Base-by-base conservation (phyloP, 2,113 vertebrate genomes). In the Cynocephalus volans region DNA sequence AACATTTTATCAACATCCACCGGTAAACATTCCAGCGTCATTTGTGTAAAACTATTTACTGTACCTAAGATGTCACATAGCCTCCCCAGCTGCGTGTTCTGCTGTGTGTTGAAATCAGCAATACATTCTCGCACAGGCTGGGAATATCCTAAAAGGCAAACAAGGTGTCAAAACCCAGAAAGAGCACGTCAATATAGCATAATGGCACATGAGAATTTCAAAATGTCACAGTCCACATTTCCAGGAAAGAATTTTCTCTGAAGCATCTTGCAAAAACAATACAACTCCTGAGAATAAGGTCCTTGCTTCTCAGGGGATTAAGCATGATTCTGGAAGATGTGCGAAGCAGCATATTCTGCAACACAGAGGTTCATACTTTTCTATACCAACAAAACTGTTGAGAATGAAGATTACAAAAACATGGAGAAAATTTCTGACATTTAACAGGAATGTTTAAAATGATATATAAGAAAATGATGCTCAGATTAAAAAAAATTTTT, bases 1-100 rank as follows among this genome's bases (percentile, higher is more conserved):
- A 93, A 87, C 65, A 65, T 72, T 88, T 60, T 56, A 96, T 90
- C 62, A 90, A 79, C 54, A 93, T 23, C 17, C 65, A 91, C 80
- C 56, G 83, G 88, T 52, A 87, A 93, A 93, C 45, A 75, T n/a
- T 50, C n/a, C 33, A 48, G 84, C 76, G 36, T 54, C 76, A 85
- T 73, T 64, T 80, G 75, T 72, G 36, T 79, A 54, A 56, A 94
- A 88, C 88, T 83, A 69, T 62, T 3, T 89, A 92, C 98, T 95
- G 0, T 98, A 99, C 99, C 99, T 99, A 98, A 98, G 89, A 99
- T 98, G 89, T 99, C 99, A 98, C 99, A 99, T 67, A 99, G 98
- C 90, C 99, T 98, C 82, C 99, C 99, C 97, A 99, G 98, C 98
- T 99, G 99, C 95, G 97, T 90, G 86, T 99, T 99, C 98, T 99